These are phyloP conservation scores for Pentalonia nigronervosa DNA, from an alignment of 1,140 invertebrate genomes.

Conservation along the genomic window DNA sequence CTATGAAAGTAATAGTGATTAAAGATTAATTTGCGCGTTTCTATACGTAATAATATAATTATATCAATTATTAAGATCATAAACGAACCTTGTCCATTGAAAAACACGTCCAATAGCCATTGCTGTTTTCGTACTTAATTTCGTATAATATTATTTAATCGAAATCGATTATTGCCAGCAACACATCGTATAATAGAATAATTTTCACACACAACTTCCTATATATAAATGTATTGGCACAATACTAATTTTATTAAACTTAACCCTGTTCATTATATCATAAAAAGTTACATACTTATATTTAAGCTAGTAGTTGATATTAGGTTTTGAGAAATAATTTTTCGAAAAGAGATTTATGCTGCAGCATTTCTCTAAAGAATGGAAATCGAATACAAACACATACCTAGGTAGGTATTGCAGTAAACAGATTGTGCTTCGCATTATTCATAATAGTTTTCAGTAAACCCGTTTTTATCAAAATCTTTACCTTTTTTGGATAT, in stretches of 20 bases:
- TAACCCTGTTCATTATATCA: background rate
- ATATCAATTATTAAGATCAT: background rate
- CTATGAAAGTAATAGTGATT: too few species aligned
- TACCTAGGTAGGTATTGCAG: too few species aligned
- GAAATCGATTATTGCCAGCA: background rate
- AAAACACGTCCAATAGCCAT: background rate
- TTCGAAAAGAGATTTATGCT: background rate
- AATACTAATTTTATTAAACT: background rate
- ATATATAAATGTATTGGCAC: background rate
- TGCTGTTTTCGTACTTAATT: background rate
- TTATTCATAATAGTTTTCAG: background rate
- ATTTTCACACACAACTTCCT: background rate
- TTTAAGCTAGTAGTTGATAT: background rate
- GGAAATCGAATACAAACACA: background rate
- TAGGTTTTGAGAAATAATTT: background rate
- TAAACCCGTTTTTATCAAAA: constrained; percentile 12
- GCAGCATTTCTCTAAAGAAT: background rate
- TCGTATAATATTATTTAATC: background rate
- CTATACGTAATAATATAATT: background rate
- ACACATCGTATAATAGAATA: background rate
- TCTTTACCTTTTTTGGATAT: constrained; percentile 11
- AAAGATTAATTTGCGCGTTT: too few species aligned
- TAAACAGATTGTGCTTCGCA: background rate
- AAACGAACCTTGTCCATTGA: background rate
- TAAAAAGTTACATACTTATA: background rate